Evolutionary conservation across 2,113 vertebrate species (phyloP), one percentile per base, ranked within the genome.

Genomic region (Pogona vitticeps): DNA sequence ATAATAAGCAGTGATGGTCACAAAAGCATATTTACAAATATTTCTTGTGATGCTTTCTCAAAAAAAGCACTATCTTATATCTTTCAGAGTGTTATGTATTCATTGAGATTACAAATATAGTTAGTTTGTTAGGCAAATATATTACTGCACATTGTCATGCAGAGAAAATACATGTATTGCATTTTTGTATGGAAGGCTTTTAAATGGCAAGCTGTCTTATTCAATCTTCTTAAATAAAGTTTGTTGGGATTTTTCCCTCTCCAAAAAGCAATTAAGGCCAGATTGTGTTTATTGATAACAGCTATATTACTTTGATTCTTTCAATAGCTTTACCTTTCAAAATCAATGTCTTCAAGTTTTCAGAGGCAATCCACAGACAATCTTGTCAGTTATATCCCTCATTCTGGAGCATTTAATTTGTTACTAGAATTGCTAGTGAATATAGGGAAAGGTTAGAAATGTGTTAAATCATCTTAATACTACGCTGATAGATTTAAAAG

Each of bases 311-410:
- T 91, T 86, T 92, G 18, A 23, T 59, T 33, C 90, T 94, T 95
- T 83, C 93, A 91, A 90, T 88, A 90, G 81, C 3, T 33, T 59
- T 6, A 80, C 70, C 33, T 90, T 76, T 89, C 84, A 86, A 21
- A 92, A 93, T 82, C 2, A 88, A 86, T 92, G 70, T 95, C 94
- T 95, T 90, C 65, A 91, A 91, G 80, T 94, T 95, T 95, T 90
- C 81, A 91, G 93, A 94, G 85, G 71, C 86, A 82, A 88, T 92
- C 90, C 72, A 42, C 78, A 92, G 90, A 80, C 65, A 92, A 89
- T 93, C 89, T 95, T 88, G 90, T 93, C 81, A 92, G 81, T 94
- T 93, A 95, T n/a, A 89, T 93, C 91, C 94, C 90, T 92, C 91
- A 90, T 89, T 93, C 91, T 65, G 59, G 82, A 92, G 83, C 76